These are phyloP conservation scores for Physeter macrocephalus DNA, from an alignment of 2,113 vertebrate species.

Conservation along the genomic window DNA sequence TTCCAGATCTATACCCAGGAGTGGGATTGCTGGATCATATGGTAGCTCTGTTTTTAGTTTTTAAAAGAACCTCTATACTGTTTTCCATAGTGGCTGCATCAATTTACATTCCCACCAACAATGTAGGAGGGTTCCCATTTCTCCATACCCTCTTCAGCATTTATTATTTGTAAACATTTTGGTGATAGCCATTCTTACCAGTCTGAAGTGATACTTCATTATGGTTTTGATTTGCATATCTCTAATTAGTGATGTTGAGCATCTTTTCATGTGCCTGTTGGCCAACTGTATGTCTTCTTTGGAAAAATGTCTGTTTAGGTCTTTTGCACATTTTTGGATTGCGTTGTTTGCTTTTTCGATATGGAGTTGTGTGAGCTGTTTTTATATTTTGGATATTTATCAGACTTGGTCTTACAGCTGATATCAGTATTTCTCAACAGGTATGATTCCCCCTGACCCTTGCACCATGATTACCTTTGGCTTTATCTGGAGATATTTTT, in stretches of 20 bases:
- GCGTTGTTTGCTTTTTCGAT: not conserved
- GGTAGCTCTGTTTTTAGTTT: not conserved
- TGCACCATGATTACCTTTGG: not conserved
- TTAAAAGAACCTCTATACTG: not conserved
- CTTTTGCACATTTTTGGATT: not conserved
- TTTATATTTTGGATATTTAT: not conserved
- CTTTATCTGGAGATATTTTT: not conserved
- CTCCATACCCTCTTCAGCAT: not conserved
- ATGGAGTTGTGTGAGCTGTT: not conserved
- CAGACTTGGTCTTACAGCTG: not conserved
- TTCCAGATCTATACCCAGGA: not conserved
- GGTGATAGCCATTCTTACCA: not conserved
- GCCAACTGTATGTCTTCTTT: not conserved
- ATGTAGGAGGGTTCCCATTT: not conserved
- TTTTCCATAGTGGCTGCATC: not conserved
- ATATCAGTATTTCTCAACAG: not conserved
- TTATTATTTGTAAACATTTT: not conserved
- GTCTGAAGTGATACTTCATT: not conserved
- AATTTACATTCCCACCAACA: not conserved
- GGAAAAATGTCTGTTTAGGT: not conserved
- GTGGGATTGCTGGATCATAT: not conserved
- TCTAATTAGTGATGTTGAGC: not conserved
- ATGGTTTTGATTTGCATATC: not conserved
- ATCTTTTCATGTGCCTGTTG: not conserved
- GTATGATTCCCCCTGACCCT: not conserved